phyloP scores from a whole-genome alignment of 2,113 vertebrate genomes.

The Ginglymostoma cirratum region DNA sequence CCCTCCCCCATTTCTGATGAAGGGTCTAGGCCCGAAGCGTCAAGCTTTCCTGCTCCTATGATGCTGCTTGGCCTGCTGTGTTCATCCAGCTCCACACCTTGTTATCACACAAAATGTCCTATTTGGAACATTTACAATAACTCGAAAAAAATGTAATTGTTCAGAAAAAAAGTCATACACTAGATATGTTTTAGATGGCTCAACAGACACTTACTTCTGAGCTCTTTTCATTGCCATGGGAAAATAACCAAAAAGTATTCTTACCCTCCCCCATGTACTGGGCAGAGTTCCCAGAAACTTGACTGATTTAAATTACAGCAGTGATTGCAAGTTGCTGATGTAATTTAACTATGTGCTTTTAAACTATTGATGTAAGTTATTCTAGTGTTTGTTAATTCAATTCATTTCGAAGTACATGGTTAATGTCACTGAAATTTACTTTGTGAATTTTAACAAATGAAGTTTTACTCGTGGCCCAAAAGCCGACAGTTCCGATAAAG shows the following conservation, averaged over 20 bases:
- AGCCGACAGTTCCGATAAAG: background rate
- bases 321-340: slow-evolving; percentile 30
- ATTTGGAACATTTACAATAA: background rate
- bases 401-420: background rate
- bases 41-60: too few species aligned
- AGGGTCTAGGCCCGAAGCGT: too few species aligned
- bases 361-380: slow-evolving; percentile 26
- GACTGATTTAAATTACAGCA: slow-evolving; percentile 29
- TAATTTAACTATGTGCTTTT: slow-evolving; percentile 31
- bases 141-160: background rate
- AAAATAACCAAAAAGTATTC: background rate
- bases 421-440: slow-evolving; percentile 5
- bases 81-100: too few species aligned
- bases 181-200: background rate
- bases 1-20: too few species aligned
- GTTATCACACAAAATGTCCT: background rate
- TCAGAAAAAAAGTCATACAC: background rate
- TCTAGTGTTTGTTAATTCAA: slow-evolving; percentile 1
- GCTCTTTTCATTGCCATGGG: background rate
- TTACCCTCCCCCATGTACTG: slow-evolving; percentile 15
- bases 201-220: background rate
- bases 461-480: background rate
- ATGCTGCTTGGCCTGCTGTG: too few species aligned
- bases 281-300: slow-evolving; percentile 17
- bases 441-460: background rate